phyloP scores from a whole-genome alignment of 1,140 invertebrate species.

The Zeugodacus cucurbitae region DNA sequence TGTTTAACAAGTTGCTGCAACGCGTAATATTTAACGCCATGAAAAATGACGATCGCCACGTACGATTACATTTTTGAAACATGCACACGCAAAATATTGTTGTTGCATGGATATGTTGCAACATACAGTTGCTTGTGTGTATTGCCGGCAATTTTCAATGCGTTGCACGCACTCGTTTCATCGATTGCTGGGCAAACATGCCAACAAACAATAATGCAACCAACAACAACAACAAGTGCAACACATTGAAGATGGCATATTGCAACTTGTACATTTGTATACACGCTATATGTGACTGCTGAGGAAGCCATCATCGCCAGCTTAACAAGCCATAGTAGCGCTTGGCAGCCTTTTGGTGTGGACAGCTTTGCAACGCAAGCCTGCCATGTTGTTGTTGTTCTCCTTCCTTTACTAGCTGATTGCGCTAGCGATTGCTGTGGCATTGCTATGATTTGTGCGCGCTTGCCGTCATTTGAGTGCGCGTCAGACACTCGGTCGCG shows the following conservation, averaged over 20 bases:
- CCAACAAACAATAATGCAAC: neutral
- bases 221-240: too few species aligned
- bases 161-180: conserved; percentile 26
- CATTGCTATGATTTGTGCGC: conserved; percentile 36
- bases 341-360: neutral
- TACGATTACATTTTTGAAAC: conserved; percentile 44
- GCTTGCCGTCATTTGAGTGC: neutral
- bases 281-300: neutral
- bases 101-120: neutral
- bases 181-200: neutral
- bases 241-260: neutral
- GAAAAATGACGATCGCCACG: conserved; percentile 46
- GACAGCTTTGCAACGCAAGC: conserved; percentile 7
- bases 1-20: conserved; percentile 46
- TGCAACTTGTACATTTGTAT: neutral
- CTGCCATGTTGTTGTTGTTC: neutral
- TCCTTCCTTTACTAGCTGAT: neutral
- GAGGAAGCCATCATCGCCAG: neutral
- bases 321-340: neutral
- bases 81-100: conserved; percentile 8
- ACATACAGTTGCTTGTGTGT: neutral
- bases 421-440: neutral
- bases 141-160: neutral
- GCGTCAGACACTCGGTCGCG: neutral
- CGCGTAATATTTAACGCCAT: conserved; percentile 48